phyloP scores from a whole-genome alignment of 2,113 vertebrate species.

The Dendrocopos noguchii region DNA sequence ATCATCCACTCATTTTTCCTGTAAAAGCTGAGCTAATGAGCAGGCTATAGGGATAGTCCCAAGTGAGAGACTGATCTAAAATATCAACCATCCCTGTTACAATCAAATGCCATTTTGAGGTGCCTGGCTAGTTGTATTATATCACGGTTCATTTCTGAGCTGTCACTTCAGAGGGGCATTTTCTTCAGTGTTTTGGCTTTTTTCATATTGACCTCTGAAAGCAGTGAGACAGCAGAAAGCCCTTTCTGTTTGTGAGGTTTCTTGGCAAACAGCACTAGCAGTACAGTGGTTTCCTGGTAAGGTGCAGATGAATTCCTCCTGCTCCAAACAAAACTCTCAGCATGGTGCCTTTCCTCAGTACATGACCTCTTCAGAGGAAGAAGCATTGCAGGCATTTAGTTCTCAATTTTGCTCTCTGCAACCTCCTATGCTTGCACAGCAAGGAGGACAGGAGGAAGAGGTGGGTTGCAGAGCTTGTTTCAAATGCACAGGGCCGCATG shows the following conservation, averaged over 20 bases:
- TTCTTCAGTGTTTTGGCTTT: background rate
- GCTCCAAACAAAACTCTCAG: background rate
- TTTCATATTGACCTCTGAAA: background rate
- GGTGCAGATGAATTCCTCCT: background rate
- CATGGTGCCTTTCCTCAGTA: background rate
- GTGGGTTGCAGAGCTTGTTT: background rate
- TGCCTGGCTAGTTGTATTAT: background rate
- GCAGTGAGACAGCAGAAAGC: background rate
- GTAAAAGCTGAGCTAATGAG: background rate
- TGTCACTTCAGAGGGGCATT: background rate
- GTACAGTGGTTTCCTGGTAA: background rate
- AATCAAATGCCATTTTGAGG: background rate
- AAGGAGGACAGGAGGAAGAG: background rate
- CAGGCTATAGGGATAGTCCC: background rate
- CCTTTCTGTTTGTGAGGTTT: background rate
- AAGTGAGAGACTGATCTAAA: background rate
- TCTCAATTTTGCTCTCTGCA: background rate
- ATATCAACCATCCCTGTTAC: background rate
- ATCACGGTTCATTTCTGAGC: background rate
- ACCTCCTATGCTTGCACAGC: rapidly evolving
- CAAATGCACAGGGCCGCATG: background rate
- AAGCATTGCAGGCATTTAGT: background rate
- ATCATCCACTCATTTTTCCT: background rate
- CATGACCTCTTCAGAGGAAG: background rate
- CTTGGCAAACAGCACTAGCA: rapidly evolving